A percentile compares a stretch with the other conserved stretches of the same genome.
Conservation (phyloP, 2,113 vertebrate genomes). For the Archilochus colubris region DNA sequence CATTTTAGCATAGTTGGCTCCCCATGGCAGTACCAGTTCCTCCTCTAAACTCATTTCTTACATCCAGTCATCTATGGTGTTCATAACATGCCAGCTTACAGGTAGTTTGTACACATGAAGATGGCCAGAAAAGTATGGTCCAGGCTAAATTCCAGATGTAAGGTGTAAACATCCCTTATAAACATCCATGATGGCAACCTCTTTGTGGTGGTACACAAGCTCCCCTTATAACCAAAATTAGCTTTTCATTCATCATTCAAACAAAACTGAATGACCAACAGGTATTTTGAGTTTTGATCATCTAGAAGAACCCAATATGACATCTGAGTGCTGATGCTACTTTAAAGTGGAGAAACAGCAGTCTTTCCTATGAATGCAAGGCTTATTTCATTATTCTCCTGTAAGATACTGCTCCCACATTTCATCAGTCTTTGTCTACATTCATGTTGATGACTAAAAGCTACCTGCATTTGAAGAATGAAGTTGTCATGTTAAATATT, state of each 20-base stretch:
- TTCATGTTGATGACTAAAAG: background rate
- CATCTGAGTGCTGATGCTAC: background rate
- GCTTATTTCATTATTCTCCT: background rate
- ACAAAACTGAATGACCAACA: background rate
- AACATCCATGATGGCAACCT: background rate
- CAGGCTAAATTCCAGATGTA: background rate
- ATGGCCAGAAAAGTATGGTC: background rate
- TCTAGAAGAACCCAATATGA: background rate
- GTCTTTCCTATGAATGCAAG: background rate
- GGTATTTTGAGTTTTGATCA: background rate
- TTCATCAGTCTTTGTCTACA: background rate
- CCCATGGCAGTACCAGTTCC: background rate
- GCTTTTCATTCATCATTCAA: background rate
- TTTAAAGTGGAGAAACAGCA: background rate
- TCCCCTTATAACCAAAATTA: background rate
- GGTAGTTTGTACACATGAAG: rapidly evolving
- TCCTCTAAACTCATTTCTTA: background rate
- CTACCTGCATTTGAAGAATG: background rate
- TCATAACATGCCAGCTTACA: background rate
- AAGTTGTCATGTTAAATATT: background rate
- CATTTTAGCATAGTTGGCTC: rapidly evolving
- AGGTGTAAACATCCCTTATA: background rate
- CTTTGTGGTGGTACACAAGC: rapidly evolving
- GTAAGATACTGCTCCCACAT: background rate
- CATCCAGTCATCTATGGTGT: background rate